Evolutionary conservation across 2,888 invertebrate genomes (phyloP).

Genomic region (Sminthurides aquaticus): DNA sequence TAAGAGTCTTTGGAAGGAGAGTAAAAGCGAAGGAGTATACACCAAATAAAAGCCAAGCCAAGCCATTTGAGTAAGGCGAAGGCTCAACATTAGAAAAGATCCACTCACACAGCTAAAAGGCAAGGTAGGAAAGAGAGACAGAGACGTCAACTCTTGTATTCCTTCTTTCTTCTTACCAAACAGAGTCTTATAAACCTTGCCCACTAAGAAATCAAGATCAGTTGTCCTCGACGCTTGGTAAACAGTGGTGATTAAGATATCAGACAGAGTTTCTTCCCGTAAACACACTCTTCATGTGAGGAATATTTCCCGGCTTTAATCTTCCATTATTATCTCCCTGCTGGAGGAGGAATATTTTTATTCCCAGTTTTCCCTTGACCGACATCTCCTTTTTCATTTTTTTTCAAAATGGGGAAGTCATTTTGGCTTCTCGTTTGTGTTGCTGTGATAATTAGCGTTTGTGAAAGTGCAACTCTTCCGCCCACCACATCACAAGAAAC

Average conservation of each 20-base stretch:
- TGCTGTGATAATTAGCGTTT: neutral
- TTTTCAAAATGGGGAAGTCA: neutral
- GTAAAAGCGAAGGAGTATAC: no score
- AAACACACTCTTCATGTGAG: neutral
- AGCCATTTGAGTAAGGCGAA: no score
- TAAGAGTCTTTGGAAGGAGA: no score
- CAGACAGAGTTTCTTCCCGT: neutral
- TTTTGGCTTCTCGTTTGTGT: neutral
- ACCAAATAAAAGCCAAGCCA: no score
- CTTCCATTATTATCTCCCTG: neutral
- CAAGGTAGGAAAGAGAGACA: no score
- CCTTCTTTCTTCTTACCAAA: no score
- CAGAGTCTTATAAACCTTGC: neutral
- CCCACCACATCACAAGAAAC: constrained; percentile 9
- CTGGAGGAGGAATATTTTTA: neutral
- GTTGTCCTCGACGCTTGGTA: neutral
- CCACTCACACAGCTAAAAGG: no score
- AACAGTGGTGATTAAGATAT: neutral
- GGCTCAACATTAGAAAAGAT: no score
- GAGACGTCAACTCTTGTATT: no score
- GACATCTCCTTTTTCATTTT: no score
- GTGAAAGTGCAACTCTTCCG: constrained; percentile 4
- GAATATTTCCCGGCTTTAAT: neutral
- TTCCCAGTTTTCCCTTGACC: no score
- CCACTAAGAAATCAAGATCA: neutral